Percentiles rank a stretch among this genome's conserved stretches.
These are phyloP conservation scores for Tichodroma muraria DNA, from an alignment of 2,113 vertebrate genomes.

Conservation along the genomic window DNA sequence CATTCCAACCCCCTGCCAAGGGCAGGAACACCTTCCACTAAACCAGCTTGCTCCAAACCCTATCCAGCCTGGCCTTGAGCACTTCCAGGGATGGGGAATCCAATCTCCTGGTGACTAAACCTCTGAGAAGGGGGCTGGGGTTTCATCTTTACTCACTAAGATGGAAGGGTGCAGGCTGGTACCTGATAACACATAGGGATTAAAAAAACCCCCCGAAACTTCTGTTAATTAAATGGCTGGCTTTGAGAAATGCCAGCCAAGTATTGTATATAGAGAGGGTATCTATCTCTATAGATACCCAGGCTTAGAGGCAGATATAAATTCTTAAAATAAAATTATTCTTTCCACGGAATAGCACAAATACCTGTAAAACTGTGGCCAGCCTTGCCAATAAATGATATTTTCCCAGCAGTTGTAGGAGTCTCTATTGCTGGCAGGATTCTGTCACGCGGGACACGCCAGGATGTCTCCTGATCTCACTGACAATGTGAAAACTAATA, in stretches of 20 bases:
- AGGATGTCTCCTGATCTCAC: background rate
- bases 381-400: background rate
- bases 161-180: background rate
- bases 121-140: background rate
- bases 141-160: background rate
- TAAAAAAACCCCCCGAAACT: background rate
- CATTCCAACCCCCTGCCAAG: background rate
- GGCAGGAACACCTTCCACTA: background rate
- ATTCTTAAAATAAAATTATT: background rate
- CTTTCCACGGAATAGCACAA: background rate
- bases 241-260: constrained; percentile 25
- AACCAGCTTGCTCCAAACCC: background rate
- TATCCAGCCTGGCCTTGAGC: background rate
- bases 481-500: background rate
- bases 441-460: background rate
- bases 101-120: background rate
- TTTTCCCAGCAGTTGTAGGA: background rate
- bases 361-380: background rate
- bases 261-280: background rate
- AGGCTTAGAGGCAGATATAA: background rate
- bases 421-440: background rate
- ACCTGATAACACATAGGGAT: background rate
- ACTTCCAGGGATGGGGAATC: background rate
- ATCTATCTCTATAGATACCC: background rate
- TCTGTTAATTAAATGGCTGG: background rate